Base-by-base conservation (phyloP, 1,140 invertebrate genomes). In the Drosophila pachea region DNA sequence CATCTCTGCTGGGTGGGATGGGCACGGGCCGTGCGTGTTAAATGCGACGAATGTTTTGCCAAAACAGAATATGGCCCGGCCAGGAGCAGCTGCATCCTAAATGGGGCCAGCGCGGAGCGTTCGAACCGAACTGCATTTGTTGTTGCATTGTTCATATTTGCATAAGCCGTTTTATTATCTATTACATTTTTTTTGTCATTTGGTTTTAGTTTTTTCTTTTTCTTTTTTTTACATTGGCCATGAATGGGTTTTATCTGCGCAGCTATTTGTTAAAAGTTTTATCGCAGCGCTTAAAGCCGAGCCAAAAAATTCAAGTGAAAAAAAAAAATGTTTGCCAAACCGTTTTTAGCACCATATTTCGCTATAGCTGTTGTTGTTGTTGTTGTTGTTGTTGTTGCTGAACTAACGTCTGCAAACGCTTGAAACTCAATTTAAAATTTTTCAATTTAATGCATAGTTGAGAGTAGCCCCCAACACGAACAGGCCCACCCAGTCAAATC, bases 241-340 rank as follows among this genome's bases (percentile, higher is more conserved):
- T 50, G 55, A 29, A 31, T 61, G 56, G 33, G 74, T 70, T 83
- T 83, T 83, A 83, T 83, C 79, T 78, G 63, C 68, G 38, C 64
- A 76, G 81, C 76, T 86, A 84, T 84, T 84, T 84, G 81, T 86
- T 84, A 86, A 84, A 84, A 84, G 66, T 84, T 84, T 86, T 86
- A 84, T 84, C 81, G 79, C 70, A 84, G 64, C 76, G 76, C 67
- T 84, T 86, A 86, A 84, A 74, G 63, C 58, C 64, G 49, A 53
- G 65, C 32, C 56, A 45, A 55, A 76, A 49, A 14, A 60, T 47
- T n/a, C 66, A 42, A 52, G 5, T 45, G 22, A 38, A 56, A 72
- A 61, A 70, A 61, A 81, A 56, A 77, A 65, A 69, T 73, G 76
- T 78, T 66, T 70, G 56, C 56, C 66, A 76, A 81, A 81, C 53